These are phyloP conservation scores for Clarias macrocephalus DNA, from an alignment of 2,113 vertebrate genomes.

Conservation along the genomic window DNA sequence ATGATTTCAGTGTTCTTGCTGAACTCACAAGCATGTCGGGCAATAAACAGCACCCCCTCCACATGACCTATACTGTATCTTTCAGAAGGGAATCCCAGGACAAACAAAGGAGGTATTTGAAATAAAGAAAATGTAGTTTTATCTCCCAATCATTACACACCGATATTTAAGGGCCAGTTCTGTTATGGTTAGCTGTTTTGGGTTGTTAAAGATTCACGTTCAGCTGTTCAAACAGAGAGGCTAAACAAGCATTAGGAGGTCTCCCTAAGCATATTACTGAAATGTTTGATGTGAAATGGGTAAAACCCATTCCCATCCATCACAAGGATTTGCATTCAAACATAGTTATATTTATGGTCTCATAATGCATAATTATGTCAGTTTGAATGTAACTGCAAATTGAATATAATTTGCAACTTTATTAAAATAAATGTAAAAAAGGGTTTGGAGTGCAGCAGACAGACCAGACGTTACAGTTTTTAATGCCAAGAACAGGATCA, in stretches of 20 bases:
- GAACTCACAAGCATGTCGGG: too few species aligned
- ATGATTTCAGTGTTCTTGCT: too few species aligned
- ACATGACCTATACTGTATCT: too few species aligned
- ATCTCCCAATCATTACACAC: background rate
- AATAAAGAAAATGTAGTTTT: background rate
- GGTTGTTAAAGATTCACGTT: background rate
- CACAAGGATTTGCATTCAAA: background rate
- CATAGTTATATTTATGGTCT: background rate
- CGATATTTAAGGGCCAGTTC: too few species aligned
- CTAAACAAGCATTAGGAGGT: background rate
- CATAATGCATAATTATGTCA: background rate
- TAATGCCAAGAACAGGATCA: background rate
- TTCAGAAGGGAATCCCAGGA: too few species aligned
- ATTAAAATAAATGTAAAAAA: too few species aligned
- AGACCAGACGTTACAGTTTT: background rate
- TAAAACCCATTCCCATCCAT: background rate
- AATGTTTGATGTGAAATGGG: too few species aligned
- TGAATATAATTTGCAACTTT: too few species aligned
- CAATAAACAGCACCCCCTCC: too few species aligned
- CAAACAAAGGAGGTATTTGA: background rate
- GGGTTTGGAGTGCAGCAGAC: background rate
- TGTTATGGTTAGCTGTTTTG: background rate
- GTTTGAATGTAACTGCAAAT: background rate
- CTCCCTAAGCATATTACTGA: background rate
- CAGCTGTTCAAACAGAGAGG: constrained; percentile 14